Evolutionary conservation across 2,797 vertebrate species (phyloP).

Genomic region (Novumbra hubbsi): DNA sequence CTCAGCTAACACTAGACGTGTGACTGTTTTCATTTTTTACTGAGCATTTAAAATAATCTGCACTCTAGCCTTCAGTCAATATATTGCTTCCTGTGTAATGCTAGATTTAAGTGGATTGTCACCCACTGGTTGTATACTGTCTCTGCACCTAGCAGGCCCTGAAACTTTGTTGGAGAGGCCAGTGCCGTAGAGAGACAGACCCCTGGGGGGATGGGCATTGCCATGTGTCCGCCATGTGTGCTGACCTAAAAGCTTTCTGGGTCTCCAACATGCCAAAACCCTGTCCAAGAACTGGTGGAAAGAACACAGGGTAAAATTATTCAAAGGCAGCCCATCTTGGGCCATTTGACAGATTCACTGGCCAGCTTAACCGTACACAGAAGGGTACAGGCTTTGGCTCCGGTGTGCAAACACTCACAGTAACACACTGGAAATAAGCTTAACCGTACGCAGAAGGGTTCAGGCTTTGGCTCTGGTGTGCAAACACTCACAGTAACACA

Average conservation of each 20-base stretch:
- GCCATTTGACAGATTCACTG: neutral
- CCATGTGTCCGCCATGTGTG: conserved; percentile 60
- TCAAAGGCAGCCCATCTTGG: neutral
- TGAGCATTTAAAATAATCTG: neutral
- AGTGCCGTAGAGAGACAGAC: conserved; percentile 18
- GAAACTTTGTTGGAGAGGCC: conserved; percentile 25
- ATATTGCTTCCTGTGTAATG: conserved; percentile 34
- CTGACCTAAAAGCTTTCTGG: conserved; percentile 10
- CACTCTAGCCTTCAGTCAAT: conserved; percentile 17
- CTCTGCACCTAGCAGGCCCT: conserved; percentile 25
- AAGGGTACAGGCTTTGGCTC: neutral
- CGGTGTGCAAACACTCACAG: too few species aligned
- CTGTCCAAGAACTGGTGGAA: conserved; percentile 3
- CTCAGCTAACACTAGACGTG: neutral
- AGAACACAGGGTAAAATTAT: neutral
- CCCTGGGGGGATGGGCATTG: conserved; percentile 40
- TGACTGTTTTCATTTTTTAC: conserved; percentile 9
- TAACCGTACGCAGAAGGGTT: too few species aligned
- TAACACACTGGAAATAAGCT: too few species aligned
- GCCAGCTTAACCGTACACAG: neutral
- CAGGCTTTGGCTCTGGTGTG: too few species aligned
- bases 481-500: too few species aligned
- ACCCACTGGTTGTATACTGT: conserved; percentile 16
- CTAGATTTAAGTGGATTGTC: conserved; percentile 21
- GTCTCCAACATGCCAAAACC: neutral